These are phyloP conservation scores for Habrosyne pyritoides DNA, from an alignment of 2,888 invertebrate genomes.

Conservation along the genomic window DNA sequence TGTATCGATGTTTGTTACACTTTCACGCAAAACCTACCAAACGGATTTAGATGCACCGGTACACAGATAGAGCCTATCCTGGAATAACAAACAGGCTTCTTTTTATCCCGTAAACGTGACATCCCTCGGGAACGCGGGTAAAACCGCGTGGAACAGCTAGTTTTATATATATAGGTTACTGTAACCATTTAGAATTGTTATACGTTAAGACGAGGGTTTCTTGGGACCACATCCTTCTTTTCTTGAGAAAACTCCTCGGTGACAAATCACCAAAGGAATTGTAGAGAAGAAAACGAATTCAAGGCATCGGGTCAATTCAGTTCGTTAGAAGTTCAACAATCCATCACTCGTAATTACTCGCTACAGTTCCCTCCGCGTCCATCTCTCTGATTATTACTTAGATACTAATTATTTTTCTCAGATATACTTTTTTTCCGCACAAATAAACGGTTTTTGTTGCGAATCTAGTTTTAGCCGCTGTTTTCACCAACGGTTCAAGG, in stretches of 20 bases:
- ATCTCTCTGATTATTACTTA: conserved; percentile 67
- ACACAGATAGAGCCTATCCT: no score
- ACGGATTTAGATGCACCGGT: no score
- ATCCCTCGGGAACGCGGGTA: no score
- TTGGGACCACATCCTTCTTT: conserved; percentile 27
- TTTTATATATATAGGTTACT: not conserved
- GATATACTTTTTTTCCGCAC: not conserved
- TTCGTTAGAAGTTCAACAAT: conserved; percentile 65
- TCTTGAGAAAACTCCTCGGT: conserved; percentile 28
- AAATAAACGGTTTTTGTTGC: not conserved
- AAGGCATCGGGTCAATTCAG: conserved; percentile 67
- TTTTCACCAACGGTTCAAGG: no score
- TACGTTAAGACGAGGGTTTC: conserved; percentile 16
- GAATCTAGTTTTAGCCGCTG: not conserved
- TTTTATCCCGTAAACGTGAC: no score
- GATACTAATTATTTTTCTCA: conserved; percentile 2
- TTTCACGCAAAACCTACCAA: no score
- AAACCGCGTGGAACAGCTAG: no score
- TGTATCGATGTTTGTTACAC: no score
- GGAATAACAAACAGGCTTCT: no score
- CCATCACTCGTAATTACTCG: conserved; percentile 70
- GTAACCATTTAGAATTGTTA: conserved; percentile 4
- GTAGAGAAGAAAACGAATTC: conserved; percentile 66
- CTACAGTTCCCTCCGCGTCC: conserved; percentile 58
- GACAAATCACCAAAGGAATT: conserved; percentile 63